Evolutionary conservation across 64 coral and sea anemone genomes (phyloP), one percentile per base, ranked within the genome.

Genomic region (Dendrophyllia cribrosa): DNA sequence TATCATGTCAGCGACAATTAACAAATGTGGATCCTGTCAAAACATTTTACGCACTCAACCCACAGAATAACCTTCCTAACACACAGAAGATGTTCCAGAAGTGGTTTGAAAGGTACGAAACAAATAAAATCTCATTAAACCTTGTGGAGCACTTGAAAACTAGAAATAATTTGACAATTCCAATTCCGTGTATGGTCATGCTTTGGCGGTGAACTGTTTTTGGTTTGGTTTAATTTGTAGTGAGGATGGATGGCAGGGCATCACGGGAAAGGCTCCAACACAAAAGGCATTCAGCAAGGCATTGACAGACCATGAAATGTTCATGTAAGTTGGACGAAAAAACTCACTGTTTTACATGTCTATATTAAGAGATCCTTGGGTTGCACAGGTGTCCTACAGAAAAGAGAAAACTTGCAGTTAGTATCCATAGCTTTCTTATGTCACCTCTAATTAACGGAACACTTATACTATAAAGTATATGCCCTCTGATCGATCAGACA

Each of bases 51-150:
- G 79, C 92, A 24, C 87, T 98, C 13, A 95, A 98, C 68, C 96
- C 96, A 15, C 75, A 89, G 7, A 89, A 98, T 68, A 93, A 98
- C 73, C 93, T 98, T 87, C 93, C 93, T 2, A 90, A 89, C 85
- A 95, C 96, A 6, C 93, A 98, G 87, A 98, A 98, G 60, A 89
- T 88, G 77, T 98, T 98, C 60, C 91, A 95, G 76, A 89, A 95
- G 48, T 98, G 96, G 96, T 98, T 98, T 87, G 90, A 92, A 77
- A 93, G 93, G 96, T 98, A 92, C 22, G 50, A 14, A 13, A 92
- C 22, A 24, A 14, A 34, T 34, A 2, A 34, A 34, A 34, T 34
- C 34, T 34, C 2, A 34, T 34, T 34, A 34, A 34, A 34, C 34
- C 34, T 72, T 22, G 58, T 48, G 15, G 34, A 44, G 12, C 23